Conservation (phyloP, 1,140 invertebrate species). For the Bombus balteatus region DNA sequence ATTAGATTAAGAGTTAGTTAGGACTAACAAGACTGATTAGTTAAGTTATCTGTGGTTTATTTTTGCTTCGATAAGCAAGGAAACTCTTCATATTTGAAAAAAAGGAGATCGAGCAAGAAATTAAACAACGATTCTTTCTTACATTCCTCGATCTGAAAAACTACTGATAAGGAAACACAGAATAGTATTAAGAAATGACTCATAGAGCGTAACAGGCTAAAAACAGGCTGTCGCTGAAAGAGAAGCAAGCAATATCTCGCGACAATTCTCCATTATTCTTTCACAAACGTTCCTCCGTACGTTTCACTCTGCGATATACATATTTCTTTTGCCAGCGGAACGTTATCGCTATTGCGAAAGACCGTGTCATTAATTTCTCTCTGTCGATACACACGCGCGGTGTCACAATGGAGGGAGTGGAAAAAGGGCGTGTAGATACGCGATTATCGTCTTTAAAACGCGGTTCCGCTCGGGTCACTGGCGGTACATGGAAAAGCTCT, state of each 20-base stretch:
- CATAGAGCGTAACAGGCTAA: not conserved
- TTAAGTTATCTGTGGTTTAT: not conserved
- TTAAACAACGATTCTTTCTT: too few relatives aligned
- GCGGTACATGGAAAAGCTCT: conserved; percentile 61
- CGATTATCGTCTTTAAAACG: conserved; percentile 59
- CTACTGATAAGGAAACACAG: not conserved
- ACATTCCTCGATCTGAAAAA: too few relatives aligned
- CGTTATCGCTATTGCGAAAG: conserved; percentile 8
- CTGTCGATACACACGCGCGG: conserved; percentile 6
- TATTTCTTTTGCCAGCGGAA: not conserved
- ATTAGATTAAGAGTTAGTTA: not conserved
- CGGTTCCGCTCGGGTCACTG: conserved; percentile 49
- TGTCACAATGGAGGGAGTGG: conserved; percentile 23
- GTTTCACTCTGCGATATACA: not conserved
- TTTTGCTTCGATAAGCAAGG: too few relatives aligned
- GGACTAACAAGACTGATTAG: not conserved
- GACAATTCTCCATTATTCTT: conserved; percentile 16
- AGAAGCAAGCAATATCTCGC: not conserved
- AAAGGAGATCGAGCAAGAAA: too few relatives aligned
- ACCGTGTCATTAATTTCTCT: conserved; percentile 27
- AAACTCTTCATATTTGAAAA: too few relatives aligned
- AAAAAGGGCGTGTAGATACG: conserved; percentile 29
- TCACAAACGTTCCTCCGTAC: not conserved
- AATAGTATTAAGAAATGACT: not conserved
- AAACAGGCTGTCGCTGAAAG: not conserved